Conservation (phyloP, 2,888 invertebrate species). For the Phasia obesa region DNA sequence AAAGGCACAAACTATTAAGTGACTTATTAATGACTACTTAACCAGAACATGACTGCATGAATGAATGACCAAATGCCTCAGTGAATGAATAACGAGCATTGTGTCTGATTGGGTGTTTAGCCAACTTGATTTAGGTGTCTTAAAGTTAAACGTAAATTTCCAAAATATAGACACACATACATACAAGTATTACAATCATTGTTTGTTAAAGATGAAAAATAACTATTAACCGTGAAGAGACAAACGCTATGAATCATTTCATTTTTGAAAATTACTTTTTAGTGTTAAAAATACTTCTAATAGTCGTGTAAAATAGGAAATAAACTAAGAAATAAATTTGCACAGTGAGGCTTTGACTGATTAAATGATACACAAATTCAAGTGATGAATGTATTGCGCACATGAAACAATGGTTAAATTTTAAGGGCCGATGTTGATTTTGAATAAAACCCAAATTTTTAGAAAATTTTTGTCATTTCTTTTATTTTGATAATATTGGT, state of each 20-base stretch:
- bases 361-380: too few species aligned
- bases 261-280: conserved; percentile 58
- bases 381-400: too few species aligned
- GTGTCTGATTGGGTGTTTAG: neutral
- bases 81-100: conserved; percentile 18
- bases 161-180: neutral
- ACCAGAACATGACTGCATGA: conserved; percentile 55
- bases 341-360: conserved; percentile 21
- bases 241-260: conserved; percentile 63
- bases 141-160: conserved; percentile 41
- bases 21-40: conserved; percentile 69
- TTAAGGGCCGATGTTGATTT: too few species aligned
- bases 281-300: conserved; percentile 40
- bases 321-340: neutral
- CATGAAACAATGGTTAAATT: too few species aligned
- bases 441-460: too few species aligned
- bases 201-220: conserved; percentile 56
- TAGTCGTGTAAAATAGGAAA: neutral
- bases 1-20: conserved; percentile 46
- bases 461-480: too few species aligned
- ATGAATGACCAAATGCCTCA: conserved; percentile 27
- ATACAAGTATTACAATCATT: conserved; percentile 21
- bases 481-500: too few species aligned
- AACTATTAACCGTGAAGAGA: conserved; percentile 43
- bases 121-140: conserved; percentile 28